Evolutionary conservation across 2,888 invertebrate species (phyloP).

Genomic region (Polydrusus tereticollis): DNA sequence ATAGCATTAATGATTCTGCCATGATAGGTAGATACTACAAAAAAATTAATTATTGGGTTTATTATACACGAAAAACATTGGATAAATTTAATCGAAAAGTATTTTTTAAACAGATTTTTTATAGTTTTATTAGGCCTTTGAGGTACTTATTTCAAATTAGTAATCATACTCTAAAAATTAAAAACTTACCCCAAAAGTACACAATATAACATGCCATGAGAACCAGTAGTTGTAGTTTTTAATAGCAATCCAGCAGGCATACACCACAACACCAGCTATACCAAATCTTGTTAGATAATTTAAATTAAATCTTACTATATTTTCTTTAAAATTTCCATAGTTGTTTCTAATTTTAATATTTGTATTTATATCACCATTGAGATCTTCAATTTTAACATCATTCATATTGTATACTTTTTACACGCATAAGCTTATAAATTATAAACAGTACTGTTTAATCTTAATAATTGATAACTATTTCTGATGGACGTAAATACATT

Average conservation of each 20-base stretch:
- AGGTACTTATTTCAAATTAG: no score
- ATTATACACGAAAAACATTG: neutral
- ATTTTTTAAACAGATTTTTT: neutral
- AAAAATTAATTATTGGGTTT: neutral
- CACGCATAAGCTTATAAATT: no score
- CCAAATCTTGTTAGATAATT: slow-evolving; percentile 55
- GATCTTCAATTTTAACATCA: neutral
- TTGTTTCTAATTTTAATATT: no score
- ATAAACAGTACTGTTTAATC: no score
- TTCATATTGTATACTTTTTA: neutral
- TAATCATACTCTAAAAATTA: no score
- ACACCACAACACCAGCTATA: slow-evolving; percentile 55
- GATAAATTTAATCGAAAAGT: neutral
- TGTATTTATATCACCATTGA: neutral
- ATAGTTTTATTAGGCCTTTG: no score
- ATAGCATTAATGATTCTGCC: slow-evolving; percentile 59
- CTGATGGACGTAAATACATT: no score
- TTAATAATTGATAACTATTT: no score
- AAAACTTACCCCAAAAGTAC: slow-evolving; percentile 63
- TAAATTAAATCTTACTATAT: slow-evolving; percentile 53
- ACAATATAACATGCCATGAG: slow-evolving; percentile 63
- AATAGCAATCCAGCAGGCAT: slow-evolving; percentile 56
- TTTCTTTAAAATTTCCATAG: slow-evolving; percentile 36
- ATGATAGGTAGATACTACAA: slow-evolving; percentile 60
- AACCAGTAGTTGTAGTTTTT: slow-evolving; percentile 58